phyloP scores from a whole-genome alignment of 2,797 vertebrate genomes.

The Syngnathus rostellatus region DNA sequence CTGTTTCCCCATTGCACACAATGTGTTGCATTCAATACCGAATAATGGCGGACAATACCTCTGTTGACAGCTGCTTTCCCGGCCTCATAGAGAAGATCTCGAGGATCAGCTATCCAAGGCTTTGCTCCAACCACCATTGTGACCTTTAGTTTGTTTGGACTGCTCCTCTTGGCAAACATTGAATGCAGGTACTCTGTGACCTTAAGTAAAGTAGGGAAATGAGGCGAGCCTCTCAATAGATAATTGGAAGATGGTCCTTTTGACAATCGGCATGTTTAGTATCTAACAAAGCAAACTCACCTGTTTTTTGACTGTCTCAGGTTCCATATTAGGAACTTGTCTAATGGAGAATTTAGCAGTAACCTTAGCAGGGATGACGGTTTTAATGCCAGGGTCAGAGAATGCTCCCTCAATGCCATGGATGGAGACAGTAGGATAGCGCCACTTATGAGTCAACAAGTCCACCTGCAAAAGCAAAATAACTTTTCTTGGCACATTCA shows the following conservation, averaged over 20 bases:
- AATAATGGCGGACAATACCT: slow-evolving; percentile 67
- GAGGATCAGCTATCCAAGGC: slow-evolving; percentile 76
- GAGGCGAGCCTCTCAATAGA: not conserved
- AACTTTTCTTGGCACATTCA: not conserved
- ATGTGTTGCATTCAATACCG: not conserved
- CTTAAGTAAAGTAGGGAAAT: slow-evolving; percentile 42
- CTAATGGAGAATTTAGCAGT: slow-evolving; percentile 87
- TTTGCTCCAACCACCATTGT: slow-evolving; percentile 75
- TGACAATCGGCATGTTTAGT: not conserved
- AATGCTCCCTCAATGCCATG: slow-evolving; percentile 89
- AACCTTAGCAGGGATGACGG: slow-evolving; percentile 85
- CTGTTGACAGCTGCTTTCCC: slow-evolving; percentile 75
- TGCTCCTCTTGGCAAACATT: slow-evolving; percentile 78
- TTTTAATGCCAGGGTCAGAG: slow-evolving; percentile 78
- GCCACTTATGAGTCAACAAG: slow-evolving; percentile 80
- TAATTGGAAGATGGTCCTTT: not conserved
- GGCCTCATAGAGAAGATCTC: slow-evolving; percentile 72
- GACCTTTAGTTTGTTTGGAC: slow-evolving; percentile 81
- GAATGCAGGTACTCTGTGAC: slow-evolving; percentile 77
- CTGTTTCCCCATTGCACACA: too few relatives aligned
- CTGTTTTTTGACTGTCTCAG: slow-evolving; percentile 74
- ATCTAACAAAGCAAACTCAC: slow-evolving; percentile 45
- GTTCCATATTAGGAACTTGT: slow-evolving; percentile 84
- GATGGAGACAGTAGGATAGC: slow-evolving; percentile 81
- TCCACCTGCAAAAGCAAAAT: slow-evolving; percentile 71